Percentiles rank a stretch among this genome's conserved stretches.
Evolutionary conservation across 2,797 vertebrate genomes (phyloP).

Genomic region (Karalla daura): DNA sequence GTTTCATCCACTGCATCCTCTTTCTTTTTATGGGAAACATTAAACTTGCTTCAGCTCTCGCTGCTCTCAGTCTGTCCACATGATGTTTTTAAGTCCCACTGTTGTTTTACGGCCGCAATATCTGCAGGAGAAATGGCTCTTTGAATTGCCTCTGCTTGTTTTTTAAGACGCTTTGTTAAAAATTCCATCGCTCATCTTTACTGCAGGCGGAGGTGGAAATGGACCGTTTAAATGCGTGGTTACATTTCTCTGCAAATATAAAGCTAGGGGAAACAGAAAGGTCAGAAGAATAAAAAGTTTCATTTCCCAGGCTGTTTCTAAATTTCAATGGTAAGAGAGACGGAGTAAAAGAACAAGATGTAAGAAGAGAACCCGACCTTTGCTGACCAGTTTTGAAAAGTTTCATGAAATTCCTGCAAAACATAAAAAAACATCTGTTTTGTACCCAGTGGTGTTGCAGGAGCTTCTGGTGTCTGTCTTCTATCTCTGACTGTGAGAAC

Average conservation of each 20-base stretch:
- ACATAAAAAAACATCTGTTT: too few species aligned
- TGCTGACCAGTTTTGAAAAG: too few species aligned
- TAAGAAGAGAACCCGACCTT: not conserved
- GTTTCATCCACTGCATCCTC: conserved; percentile 62
- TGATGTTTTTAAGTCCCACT: conserved; percentile 38
- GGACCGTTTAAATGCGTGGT: conserved; percentile 6
- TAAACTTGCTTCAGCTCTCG: conserved; percentile 48
- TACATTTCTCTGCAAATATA: conserved; percentile 8
- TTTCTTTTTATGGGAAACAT: conserved; percentile 62
- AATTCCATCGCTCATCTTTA: conserved; percentile 43
- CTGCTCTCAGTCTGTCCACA: conserved; percentile 9
- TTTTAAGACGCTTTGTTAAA: conserved; percentile 44
- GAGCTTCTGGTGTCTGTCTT: too few species aligned
- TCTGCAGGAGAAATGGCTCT: conserved; percentile 26
- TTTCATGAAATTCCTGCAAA: too few species aligned
- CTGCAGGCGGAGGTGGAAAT: conserved; percentile 14
- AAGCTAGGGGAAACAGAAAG: conserved; percentile 8
- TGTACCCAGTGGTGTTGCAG: too few species aligned
- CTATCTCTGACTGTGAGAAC: too few species aligned
- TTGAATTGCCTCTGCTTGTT: conserved; percentile 40
- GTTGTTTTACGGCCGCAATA: conserved; percentile 60
- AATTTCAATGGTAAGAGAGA: not conserved
- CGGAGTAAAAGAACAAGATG: not conserved
- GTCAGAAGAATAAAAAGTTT: conserved; percentile 21
- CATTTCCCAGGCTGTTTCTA: not conserved